Base-by-base conservation (phyloP, 2,888 invertebrate genomes). In the Lithodes maja region DNA sequence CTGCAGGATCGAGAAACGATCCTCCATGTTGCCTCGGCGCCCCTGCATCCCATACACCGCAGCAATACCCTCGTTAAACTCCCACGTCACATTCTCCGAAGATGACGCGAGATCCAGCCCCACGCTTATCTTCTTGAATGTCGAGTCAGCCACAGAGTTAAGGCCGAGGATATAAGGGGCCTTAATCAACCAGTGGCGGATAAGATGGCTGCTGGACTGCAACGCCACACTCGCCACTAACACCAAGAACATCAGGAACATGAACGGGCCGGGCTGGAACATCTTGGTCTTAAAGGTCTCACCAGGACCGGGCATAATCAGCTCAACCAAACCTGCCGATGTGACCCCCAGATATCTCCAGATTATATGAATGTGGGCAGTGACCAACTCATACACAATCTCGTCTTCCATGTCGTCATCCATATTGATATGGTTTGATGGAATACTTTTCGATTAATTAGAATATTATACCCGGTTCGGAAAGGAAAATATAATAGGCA, bases 21-120 rank as follows among this genome's bases (percentile, higher is more conserved):
- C 98, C 95, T 99, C 99, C 98, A 99, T 99, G 92, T 96, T 96
- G 91, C 97, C 96, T 93, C 98, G 95, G 92, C 98, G 95, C 1
- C 99, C 99, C 94, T 98, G 97, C 91, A 99, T 96, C 54, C 98
- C 98, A 78, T 90, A 91, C 55, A 91, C 89, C 0, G 90, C 91
- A 54, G 85, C 91, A 15, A 90, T 74, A 5, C 91, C 91, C 9
- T 91, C 91, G 3, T 61, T 85, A 3, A 90, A 83, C 15, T 91
- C 90, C 83, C 85, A 88, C 7, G 74, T 17, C 49, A 86, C 83
- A n/a, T 83, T 86, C 9, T 85, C 86, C 5, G 85, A 33, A 3
- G 90, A 33, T 2, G 71, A 17, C 3, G 84, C 49, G 12, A 88
- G 84, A 52, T 88, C 84, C 52, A 88, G n/a, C 33, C 80, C 61